Conservation (phyloP, 2,113 vertebrate species). For the Noturus placidus region DNA sequence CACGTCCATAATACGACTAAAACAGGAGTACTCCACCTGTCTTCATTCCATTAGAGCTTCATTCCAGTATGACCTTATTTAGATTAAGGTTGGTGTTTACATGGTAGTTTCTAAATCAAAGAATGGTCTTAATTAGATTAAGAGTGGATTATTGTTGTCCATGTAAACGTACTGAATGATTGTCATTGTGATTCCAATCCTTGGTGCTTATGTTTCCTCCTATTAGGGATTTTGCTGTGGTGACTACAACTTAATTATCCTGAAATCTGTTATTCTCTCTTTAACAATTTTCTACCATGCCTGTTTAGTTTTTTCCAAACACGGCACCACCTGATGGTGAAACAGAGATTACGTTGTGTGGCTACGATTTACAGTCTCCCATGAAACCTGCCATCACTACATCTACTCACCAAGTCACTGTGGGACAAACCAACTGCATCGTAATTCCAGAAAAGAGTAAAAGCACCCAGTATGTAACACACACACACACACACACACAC, state of each 20-base stretch:
- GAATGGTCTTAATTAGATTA: too few species aligned
- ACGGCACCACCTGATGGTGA: conserved; percentile 74
- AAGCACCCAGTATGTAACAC: conserved; percentile 68
- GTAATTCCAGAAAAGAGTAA: conserved; percentile 69
- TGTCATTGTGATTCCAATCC: background rate
- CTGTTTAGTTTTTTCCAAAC: conserved; percentile 81
- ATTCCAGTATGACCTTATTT: too few species aligned
- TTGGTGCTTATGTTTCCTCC: background rate
- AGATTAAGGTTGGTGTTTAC: too few species aligned
- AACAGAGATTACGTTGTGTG: conserved; percentile 83
- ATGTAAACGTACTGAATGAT: too few species aligned
- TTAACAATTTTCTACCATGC: background rate
- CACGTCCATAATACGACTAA: too few species aligned
- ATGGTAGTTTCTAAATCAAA: too few species aligned
- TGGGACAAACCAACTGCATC: conserved; percentile 73
- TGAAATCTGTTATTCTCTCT: background rate
- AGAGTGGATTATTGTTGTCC: too few species aligned
- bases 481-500: background rate
- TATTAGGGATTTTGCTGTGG: background rate
- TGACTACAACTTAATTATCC: background rate
- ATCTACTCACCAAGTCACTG: conserved; percentile 66
- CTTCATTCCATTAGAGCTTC: too few species aligned
- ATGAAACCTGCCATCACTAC: conserved; percentile 23
- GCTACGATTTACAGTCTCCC: conserved; percentile 78
- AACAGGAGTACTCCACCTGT: too few species aligned